These are phyloP conservation scores for Neoitamus cyanurus DNA, from an alignment of 2,888 invertebrate species.

Conservation along the genomic window DNA sequence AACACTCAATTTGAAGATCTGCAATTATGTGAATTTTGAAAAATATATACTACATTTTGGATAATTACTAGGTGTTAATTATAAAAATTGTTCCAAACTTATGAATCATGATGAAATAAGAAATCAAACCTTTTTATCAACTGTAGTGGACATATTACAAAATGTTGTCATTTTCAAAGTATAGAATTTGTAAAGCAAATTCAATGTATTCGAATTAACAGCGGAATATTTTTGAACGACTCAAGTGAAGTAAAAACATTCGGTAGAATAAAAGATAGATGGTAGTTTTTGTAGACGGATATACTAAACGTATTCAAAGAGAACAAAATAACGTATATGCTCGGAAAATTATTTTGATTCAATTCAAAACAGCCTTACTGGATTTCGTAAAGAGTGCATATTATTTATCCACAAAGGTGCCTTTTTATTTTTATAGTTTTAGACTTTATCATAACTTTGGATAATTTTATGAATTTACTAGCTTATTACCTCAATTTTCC, in stretches of 20 bases:
- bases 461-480: background rate
- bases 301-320: background rate
- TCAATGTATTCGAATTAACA: background rate
- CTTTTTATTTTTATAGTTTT: constrained; percentile 16
- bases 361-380: background rate
- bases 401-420: background rate
- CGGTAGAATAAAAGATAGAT: constrained; percentile 8
- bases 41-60: constrained; percentile 11
- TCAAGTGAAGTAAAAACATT: background rate
- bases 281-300: background rate
- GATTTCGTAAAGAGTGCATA: background rate
- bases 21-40: constrained; percentile 4
- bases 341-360: background rate
- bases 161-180: background rate
- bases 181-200: background rate
- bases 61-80: background rate
- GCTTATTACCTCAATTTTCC: background rate
- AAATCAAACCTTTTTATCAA: background rate
- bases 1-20: background rate
- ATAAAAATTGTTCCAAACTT: background rate
- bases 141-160: background rate
- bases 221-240: constrained; percentile 7
- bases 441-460: background rate
- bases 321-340: background rate
- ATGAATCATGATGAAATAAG: background rate